Conservation (phyloP, 2,113 vertebrate genomes). For the Columba livia region DNA sequence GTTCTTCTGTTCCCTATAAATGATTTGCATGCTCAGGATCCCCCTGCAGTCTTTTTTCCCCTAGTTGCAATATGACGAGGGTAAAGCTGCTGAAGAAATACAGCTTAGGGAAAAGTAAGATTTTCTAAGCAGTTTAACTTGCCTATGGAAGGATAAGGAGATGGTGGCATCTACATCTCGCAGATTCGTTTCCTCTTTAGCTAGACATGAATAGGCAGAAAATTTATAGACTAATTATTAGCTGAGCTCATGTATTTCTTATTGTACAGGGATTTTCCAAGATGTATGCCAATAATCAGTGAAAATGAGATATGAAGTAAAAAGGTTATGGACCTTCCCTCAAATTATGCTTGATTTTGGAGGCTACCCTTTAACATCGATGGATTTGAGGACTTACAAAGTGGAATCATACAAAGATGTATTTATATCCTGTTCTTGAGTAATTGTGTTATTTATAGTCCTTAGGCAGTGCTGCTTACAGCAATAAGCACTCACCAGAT, state of each 20-base stretch:
- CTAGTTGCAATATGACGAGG: background rate
- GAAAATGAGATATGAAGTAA: background rate
- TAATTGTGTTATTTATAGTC: constrained; percentile 4
- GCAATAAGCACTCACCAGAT: constrained; percentile 3
- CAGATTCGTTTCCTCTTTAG: background rate
- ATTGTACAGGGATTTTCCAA: background rate
- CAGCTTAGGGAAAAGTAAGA: background rate
- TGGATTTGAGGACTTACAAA: background rate
- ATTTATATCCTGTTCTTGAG: constrained; percentile 18
- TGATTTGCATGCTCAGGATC: background rate
- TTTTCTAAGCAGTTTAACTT: background rate
- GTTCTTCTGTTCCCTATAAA: background rate
- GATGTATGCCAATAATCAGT: background rate
- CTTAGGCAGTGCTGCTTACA: constrained; percentile 13
- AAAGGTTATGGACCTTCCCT: background rate
- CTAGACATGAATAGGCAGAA: background rate
- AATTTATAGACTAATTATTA: background rate
- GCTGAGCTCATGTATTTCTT: background rate
- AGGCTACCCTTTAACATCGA: background rate
- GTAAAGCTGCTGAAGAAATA: background rate
- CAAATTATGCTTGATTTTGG: background rate
- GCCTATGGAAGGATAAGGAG: background rate
- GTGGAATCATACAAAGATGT: background rate
- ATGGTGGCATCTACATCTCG: background rate
- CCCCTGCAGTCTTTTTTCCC: background rate